These are phyloP conservation scores for Apistogramma diplotaenia DNA, from an alignment of 2,113 vertebrate species.

Conservation along the genomic window DNA sequence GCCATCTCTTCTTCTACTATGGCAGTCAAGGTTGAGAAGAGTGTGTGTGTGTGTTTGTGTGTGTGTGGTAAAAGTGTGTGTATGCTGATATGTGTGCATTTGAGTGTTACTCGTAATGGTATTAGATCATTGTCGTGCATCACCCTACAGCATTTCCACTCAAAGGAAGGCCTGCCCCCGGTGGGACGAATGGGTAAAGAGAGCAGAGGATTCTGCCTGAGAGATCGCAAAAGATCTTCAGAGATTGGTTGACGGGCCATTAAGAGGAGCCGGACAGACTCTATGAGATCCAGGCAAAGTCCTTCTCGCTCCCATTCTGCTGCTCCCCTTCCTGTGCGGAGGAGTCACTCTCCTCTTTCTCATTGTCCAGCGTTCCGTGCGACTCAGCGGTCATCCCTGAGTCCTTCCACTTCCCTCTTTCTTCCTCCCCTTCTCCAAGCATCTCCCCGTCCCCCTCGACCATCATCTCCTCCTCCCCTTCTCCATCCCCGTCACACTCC, in stretches of 20 bases:
- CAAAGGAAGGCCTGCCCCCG: conserved; percentile 57
- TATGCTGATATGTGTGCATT: conserved; percentile 14
- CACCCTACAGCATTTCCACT: conserved; percentile 58
- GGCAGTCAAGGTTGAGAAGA: conserved; percentile 53
- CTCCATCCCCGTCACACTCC: conserved; percentile 72
- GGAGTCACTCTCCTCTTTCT: conserved; percentile 87
- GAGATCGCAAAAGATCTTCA: conserved; percentile 60
- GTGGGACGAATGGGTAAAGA: conserved; percentile 56
- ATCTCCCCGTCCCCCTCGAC: conserved; percentile 82
- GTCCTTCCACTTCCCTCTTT: conserved; percentile 83
- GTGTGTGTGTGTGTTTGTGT: not conserved
- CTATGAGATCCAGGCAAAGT: conserved; percentile 97
- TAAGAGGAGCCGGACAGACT: not conserved
- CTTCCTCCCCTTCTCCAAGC: conserved; percentile 84
- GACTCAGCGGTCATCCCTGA: conserved; percentile 83
- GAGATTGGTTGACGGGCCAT: conserved; percentile 35
- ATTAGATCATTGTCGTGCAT: conserved; percentile 64
- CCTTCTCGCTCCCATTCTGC: conserved; percentile 85
- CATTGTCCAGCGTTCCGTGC: conserved; percentile 82
- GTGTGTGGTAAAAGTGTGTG: conserved; percentile 11
- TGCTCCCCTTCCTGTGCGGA: conserved; percentile 85
- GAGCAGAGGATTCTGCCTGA: conserved; percentile 55
- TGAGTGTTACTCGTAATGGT: conserved; percentile 26
- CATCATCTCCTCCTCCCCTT: conserved; percentile 80
- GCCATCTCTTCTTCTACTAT: conserved; percentile 54